Conservation (phyloP, 2,888 invertebrate genomes). For the Oscheius onirici region DNA sequence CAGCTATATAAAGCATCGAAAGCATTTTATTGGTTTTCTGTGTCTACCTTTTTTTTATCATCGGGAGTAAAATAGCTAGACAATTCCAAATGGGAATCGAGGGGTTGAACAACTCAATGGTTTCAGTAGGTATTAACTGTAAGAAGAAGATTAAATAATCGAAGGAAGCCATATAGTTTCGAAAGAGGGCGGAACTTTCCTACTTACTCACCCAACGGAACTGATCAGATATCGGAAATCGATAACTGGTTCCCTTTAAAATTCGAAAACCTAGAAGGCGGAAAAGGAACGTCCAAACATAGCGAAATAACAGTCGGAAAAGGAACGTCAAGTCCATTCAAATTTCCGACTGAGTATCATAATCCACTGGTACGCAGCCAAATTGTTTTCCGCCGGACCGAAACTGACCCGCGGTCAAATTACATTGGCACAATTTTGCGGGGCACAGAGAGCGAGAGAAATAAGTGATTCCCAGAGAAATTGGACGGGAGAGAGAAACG, state of each 20-base stretch:
- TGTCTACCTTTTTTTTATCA: too few species aligned
- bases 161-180: too few species aligned
- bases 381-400: not conserved
- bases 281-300: not conserved
- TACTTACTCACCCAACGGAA: not conserved
- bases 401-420: not conserved
- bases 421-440: not conserved
- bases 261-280: not conserved
- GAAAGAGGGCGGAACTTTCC: not conserved
- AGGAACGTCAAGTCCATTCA: not conserved
- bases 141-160: too few species aligned
- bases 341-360: slow-evolving; percentile 8
- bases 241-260: not conserved
- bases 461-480: too few species aligned
- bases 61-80: too few species aligned
- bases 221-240: not conserved
- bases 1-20: too few species aligned
- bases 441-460: too few species aligned
- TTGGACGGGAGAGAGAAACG: too few species aligned
- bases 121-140: too few species aligned
- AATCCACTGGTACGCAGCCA: slow-evolving; percentile 1
- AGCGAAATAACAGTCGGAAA: not conserved
- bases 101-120: too few species aligned
- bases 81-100: too few species aligned
- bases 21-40: too few species aligned